phyloP scores from a whole-genome alignment of 2,113 vertebrate genomes.

The Pardalotus punctatus region DNA sequence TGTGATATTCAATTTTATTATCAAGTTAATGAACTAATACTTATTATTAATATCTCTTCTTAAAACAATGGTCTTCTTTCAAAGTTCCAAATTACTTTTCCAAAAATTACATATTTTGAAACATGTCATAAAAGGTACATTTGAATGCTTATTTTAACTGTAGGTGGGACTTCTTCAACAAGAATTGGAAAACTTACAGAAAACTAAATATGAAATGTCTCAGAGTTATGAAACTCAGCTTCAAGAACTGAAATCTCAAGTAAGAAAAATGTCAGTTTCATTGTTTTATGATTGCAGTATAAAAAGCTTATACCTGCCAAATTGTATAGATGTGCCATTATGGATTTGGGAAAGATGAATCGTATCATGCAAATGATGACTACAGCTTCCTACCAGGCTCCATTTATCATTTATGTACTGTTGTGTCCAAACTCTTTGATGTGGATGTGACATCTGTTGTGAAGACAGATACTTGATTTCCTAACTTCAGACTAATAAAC shows the following conservation, averaged over 20 bases:
- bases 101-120: not conserved
- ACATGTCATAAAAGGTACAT: conserved; percentile 6
- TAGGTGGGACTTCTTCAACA: conserved; percentile 75
- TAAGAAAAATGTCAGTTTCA: conserved; percentile 56
- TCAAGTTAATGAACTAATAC: not conserved
- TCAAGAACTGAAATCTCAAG: conserved; percentile 73
- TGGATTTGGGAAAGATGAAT: not conserved
- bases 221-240: conserved; percentile 75
- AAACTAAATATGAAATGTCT: conserved; percentile 69
- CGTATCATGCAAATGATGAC: not conserved
- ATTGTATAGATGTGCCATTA: not conserved
- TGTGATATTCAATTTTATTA: not conserved
- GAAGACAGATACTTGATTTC: not conserved
- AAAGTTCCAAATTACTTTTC: not conserved
- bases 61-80: not conserved
- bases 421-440: not conserved
- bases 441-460: not conserved
- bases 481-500: not conserved
- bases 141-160: conserved; percentile 43
- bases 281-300: not conserved
- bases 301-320: not conserved
- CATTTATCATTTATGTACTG: not conserved
- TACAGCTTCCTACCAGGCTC: not conserved
- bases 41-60: not conserved
- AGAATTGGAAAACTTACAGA: conserved; percentile 76